Evolutionary conservation across 2,113 vertebrate species (phyloP).

Genomic region (Chiloscyllium plagiosum): DNA sequence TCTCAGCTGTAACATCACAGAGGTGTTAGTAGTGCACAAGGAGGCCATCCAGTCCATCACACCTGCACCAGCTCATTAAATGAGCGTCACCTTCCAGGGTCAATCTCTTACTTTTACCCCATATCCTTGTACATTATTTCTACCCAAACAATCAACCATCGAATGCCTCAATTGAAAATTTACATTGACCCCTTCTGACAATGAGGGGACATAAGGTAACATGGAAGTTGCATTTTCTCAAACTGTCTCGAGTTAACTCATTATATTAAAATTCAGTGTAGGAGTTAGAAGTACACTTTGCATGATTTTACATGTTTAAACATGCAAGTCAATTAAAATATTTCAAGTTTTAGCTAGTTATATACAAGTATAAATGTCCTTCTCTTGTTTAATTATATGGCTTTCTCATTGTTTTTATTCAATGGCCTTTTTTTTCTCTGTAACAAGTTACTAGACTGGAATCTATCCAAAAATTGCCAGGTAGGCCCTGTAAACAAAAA

Average conservation of each 20-base stretch:
- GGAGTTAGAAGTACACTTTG: background rate
- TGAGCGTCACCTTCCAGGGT: too few species aligned
- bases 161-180: background rate
- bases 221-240: background rate
- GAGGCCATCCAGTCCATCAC: too few species aligned
- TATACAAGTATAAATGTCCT: background rate
- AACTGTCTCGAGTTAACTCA: background rate
- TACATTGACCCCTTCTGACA: background rate
- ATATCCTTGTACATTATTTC: too few species aligned
- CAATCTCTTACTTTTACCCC: too few species aligned
- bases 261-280: background rate
- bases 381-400: background rate
- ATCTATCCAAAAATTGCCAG: too few species aligned
- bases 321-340: background rate
- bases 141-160: too few species aligned
- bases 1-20: background rate
- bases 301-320: background rate
- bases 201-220: background rate
- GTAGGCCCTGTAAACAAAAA: too few species aligned
- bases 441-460: background rate
- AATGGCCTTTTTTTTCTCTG: background rate
- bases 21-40: too few species aligned
- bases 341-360: background rate
- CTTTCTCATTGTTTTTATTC: background rate
- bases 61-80: too few species aligned